Percentiles rank a stretch among this genome's conserved stretches.
Evolutionary conservation across 2,113 vertebrate species (phyloP).

Genomic region (Thamnophis sirtalis): DNA sequence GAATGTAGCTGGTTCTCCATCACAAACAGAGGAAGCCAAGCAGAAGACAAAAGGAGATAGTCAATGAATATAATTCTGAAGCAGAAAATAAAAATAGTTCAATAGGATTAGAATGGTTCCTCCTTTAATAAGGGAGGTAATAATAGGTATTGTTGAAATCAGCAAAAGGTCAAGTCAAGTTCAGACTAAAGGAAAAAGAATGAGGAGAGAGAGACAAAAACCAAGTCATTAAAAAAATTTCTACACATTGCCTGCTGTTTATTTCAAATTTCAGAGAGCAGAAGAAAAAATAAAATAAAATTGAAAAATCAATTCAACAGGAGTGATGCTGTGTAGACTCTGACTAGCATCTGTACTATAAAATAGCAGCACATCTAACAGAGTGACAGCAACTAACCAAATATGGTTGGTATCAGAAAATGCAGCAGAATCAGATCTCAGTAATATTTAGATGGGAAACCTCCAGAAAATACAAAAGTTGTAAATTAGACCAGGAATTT

Average conservation of each 20-base stretch:
- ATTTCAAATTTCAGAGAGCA: not conserved
- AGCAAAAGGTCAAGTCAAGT: not conserved
- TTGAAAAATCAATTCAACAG: not conserved
- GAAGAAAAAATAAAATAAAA: not conserved
- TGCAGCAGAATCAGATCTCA: not conserved
- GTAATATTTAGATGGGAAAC: not conserved
- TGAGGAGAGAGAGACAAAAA: not conserved
- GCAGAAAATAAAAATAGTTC: not conserved
- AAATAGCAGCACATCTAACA: not conserved
- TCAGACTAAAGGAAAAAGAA: not conserved
- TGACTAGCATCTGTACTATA: not conserved
- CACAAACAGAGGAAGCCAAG: not conserved
- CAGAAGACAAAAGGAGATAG: not conserved
- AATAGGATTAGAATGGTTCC: not conserved
- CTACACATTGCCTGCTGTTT: not conserved
- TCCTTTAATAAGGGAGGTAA: not conserved
- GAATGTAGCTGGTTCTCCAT: not conserved
- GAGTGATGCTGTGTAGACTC: rapidly evolving
- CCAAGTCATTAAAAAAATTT: not conserved
- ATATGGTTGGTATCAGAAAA: not conserved
- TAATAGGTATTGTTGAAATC: not conserved
- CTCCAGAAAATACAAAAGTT: not conserved
- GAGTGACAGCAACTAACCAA: not conserved
- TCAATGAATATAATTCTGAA: not conserved
- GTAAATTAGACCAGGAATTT: not conserved